phyloP scores from a whole-genome alignment of 2,113 vertebrate genomes.

The Bombycilla garrulus region DNA sequence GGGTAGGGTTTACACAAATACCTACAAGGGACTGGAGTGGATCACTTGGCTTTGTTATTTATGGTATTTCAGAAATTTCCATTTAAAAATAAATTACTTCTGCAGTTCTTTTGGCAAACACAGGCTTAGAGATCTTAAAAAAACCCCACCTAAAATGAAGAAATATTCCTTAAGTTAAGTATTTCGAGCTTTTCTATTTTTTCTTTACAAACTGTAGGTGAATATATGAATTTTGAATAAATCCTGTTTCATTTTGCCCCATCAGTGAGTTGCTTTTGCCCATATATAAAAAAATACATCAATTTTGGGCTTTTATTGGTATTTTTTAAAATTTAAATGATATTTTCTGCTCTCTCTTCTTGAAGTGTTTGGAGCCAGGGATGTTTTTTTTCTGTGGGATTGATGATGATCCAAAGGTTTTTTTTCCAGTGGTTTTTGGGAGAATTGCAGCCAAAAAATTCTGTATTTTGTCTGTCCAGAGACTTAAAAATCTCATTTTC shows the following conservation, averaged over 20 bases:
- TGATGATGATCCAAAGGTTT: slow-evolving; percentile 8
- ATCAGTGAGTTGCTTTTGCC: not conserved
- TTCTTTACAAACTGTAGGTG: not conserved
- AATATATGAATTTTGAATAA: not conserved
- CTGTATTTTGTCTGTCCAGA: not conserved
- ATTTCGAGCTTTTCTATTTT: not conserved
- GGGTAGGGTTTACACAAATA: not conserved
- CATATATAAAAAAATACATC: not conserved
- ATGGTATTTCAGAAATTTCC: not conserved
- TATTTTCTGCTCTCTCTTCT: not conserved
- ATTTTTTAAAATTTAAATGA: not conserved
- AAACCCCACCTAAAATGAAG: not conserved
- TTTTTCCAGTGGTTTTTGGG: not conserved
- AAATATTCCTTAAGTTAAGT: not conserved
- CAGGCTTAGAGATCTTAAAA: not conserved
- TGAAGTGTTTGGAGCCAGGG: not conserved
- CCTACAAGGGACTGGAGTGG: not conserved
- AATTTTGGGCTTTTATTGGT: not conserved
- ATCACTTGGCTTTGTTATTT: not conserved
- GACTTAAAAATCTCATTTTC: not conserved
- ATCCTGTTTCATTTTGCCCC: not conserved
- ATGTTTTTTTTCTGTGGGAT: not conserved
- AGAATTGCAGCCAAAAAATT: not conserved
- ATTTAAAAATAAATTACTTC: not conserved
- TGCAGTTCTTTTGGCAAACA: not conserved